Percentiles rank a stretch among this genome's conserved stretches.
Conservation (phyloP, 2,797 vertebrate species). For the Rhinella marina region DNA sequence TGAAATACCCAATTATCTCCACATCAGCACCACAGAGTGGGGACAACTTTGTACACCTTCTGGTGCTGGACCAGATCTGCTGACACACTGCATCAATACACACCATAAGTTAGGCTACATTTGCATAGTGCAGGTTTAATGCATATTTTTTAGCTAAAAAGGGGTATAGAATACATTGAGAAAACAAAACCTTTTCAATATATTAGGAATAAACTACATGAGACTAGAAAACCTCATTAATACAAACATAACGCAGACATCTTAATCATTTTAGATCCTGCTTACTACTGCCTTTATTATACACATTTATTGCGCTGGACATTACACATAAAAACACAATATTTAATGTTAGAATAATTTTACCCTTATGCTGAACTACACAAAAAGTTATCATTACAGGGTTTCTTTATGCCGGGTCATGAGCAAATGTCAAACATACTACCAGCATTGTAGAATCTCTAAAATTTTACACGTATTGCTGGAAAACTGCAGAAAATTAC, state of each 20-base stretch:
- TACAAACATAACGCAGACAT: neutral
- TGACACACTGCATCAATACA: too few species aligned
- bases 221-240: neutral
- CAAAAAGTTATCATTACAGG: conserved; percentile 17
- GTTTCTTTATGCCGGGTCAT: conserved; percentile 14
- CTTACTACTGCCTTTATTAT: neutral
- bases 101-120: too few species aligned
- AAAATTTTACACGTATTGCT: conserved; percentile 5
- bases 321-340: conserved; percentile 15
- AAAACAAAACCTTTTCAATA: neutral
- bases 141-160: too few species aligned
- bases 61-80: too few species aligned
- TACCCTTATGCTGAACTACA: conserved; percentile 8
- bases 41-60: too few species aligned
- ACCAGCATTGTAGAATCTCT: conserved; percentile 1
- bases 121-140: too few species aligned
- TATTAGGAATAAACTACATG: neutral
- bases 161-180: too few species aligned
- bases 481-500: neutral
- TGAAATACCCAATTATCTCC: too few species aligned
- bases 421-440: neutral
- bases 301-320: conserved; percentile 5
- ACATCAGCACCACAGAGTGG: too few species aligned
- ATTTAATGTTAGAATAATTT: neutral
- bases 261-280: neutral